Base-by-base conservation (phyloP, 2,888 invertebrate species). In the Drosophila atripex region DNA sequence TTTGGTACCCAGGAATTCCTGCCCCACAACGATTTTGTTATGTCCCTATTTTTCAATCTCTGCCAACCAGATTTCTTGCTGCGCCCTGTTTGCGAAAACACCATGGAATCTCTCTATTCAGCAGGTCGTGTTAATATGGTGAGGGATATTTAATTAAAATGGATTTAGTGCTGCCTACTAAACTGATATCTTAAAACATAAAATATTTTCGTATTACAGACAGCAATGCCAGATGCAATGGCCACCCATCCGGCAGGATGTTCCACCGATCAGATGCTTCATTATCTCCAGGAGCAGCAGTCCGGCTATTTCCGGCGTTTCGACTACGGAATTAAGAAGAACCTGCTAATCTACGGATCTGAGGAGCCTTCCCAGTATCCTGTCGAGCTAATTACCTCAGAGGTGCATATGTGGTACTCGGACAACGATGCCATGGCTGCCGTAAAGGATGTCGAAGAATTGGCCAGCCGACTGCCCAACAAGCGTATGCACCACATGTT, bases 1-100 rank as follows among this genome's bases (percentile, higher is more conserved):
- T 84, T 90, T 39, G 73, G 76, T 3, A 64, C 39, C n/a, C 86
- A 93, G 35, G 95, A 96, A 80, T 94, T 96, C 64, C 65, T 94
- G 50, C 95, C 95, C 0, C 93, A 93, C 41, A 91, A 85, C 51
- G 88, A 86, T 0, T 89, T 94, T 1, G 85, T 93, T 70, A 89
- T 91, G 3, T 89, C 91, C 0, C 89, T 93, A 6, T 93, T 93
- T 0, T 89, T 92, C 55, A 73, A 91, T 0, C 41, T 2, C 0
- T 95, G 95, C 77, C 76, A 77, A 6, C 71, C 76, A 0, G 71
- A 85, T 47, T 45, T 71, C 0, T 6, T 47, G 32, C 49, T 74
- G 30, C 74, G 77, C 11, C 47, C 90, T 0, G 63, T 95, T 1
- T 96, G 96, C 89, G 92, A 92, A 28, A 94, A 94, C 8, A 43